phyloP scores from a whole-genome alignment of 1,140 invertebrate species.

The Oreohelix idahoensis region DNA sequence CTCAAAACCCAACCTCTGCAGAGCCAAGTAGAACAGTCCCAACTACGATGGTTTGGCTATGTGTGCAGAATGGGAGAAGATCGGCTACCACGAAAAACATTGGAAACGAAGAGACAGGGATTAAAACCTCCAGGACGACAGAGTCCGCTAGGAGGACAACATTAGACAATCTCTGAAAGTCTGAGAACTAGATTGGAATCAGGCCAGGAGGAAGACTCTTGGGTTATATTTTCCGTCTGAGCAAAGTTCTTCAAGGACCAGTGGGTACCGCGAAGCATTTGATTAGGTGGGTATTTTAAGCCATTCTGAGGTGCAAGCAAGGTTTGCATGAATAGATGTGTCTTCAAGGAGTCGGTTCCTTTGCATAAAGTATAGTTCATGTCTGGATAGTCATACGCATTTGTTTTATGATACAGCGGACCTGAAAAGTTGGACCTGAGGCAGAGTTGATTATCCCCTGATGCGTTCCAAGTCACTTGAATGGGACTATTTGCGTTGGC shows the following conservation, averaged over 20 bases:
- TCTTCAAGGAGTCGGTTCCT: slow-evolving; percentile 49
- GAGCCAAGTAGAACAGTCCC: too few species aligned
- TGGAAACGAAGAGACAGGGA: too few species aligned
- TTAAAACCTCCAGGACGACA: too few species aligned
- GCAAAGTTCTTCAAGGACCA: slow-evolving; percentile 51
- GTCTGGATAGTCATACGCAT: slow-evolving; percentile 15
- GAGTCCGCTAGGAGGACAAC: too few species aligned
- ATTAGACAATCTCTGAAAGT: too few species aligned
- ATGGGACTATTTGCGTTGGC: slow-evolving; percentile 63
- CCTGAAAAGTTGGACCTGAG: slow-evolving; percentile 54
- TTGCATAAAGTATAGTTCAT: slow-evolving; percentile 65
- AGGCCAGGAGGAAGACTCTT: too few species aligned
- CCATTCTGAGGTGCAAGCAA: slow-evolving; percentile 33
- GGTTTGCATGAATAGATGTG: slow-evolving; percentile 52
- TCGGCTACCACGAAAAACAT: too few species aligned
- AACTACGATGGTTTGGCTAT: too few species aligned
- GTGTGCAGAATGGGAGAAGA: too few species aligned
- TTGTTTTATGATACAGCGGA: slow-evolving; percentile 48
- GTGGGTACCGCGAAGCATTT: slow-evolving; percentile 43
- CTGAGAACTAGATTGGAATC: too few species aligned
- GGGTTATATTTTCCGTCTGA: too few species aligned
- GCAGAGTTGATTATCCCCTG: slow-evolving; percentile 48
- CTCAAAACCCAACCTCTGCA: too few species aligned
- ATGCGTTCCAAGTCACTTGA: slow-evolving; percentile 60
- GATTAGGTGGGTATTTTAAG: slow-evolving; percentile 36